phyloP scores from a whole-genome alignment of 2,113 vertebrate species.

The Falco punctatus region DNA sequence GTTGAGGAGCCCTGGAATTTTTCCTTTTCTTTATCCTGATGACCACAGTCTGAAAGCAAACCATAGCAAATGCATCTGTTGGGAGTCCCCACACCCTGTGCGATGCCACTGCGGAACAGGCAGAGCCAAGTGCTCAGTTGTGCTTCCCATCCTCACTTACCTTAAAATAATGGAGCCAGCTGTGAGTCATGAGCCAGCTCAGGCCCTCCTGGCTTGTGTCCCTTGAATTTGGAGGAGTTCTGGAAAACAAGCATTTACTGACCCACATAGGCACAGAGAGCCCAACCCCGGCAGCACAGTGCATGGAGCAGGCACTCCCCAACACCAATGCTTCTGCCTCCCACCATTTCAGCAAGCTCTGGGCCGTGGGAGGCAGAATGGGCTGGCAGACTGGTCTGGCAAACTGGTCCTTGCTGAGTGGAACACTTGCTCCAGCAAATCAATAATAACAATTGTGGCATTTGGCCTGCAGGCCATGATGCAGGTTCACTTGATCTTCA shows the following conservation, averaged over 20 bases:
- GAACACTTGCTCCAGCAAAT: not conserved
- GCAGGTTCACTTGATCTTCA: not conserved
- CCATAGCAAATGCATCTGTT: not conserved
- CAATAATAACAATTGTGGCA: not conserved
- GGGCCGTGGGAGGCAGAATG: not conserved
- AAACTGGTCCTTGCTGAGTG: not conserved
- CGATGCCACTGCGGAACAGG: not conserved
- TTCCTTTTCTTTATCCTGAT: constrained; percentile 34
- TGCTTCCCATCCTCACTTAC: not conserved
- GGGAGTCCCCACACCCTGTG: rapidly evolving
- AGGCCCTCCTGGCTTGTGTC: not conserved
- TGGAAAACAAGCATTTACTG: not conserved
- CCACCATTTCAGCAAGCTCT: not conserved
- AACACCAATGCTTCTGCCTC: not conserved
- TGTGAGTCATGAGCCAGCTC: not conserved
- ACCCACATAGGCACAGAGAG: not conserved
- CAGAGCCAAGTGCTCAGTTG: not conserved
- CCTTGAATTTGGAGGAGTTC: not conserved
- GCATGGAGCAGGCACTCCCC: rapidly evolving
- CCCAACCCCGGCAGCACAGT: too few relatives aligned
- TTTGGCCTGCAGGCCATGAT: not conserved
- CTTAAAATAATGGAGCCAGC: not conserved
- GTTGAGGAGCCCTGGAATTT: constrained; percentile 73
- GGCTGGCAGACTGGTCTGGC: not conserved
- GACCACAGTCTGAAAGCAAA: constrained; percentile 77